Evolutionary conservation across 2,888 invertebrate genomes (phyloP), one percentile per base, ranked within the genome.

Genomic region (Megamerina dolium): DNA sequence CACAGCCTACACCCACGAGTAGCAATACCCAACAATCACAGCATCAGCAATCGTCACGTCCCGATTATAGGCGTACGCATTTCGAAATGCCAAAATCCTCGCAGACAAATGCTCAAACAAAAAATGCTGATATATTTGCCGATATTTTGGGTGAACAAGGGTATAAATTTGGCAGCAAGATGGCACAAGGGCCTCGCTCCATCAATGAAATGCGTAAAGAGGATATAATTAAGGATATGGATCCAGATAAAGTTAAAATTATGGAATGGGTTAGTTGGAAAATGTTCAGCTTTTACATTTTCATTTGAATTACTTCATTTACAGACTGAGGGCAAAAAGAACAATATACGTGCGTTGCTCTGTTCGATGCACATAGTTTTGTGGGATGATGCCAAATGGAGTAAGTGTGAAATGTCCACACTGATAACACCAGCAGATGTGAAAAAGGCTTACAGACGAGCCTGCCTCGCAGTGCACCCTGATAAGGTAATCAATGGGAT

Each of bases 381-480:
- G 41, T 97, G 96, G 96, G 85, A 59, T 81, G 94, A 88, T 37
- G 87, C 87, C 20, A 86, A 90, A 58, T 99, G 97, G 97, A 79
- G 82, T 50, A 86, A 87, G 57, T 86, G 87, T 60, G 90, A 93
- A 64, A 97, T 99, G 94, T 84, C 92, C 61, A 90, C 94, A 55
- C 77, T 99, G 30, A 89, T 99, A 18, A 79, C 89, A 0, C 78
- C 92, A 3, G 83, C 85, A 1, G 93, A 99, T 73, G 96, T 99
- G 41, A 99, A 97, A 72, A 93, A 94, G 63, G 83, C 86, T 56
- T 99, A 97, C 68, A 78, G 95, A 40, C 90, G 85, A 69, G 99
- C 99, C 6, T 96, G 97, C 55, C 78, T 99, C 31, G 91, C 93
- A 38, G 94, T 97, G 30, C 99, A 99, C 75, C 99, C 99, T 0